Evolutionary conservation across 2,113 vertebrate species (phyloP).

Genomic region (Salvelinus sp.): DNA sequence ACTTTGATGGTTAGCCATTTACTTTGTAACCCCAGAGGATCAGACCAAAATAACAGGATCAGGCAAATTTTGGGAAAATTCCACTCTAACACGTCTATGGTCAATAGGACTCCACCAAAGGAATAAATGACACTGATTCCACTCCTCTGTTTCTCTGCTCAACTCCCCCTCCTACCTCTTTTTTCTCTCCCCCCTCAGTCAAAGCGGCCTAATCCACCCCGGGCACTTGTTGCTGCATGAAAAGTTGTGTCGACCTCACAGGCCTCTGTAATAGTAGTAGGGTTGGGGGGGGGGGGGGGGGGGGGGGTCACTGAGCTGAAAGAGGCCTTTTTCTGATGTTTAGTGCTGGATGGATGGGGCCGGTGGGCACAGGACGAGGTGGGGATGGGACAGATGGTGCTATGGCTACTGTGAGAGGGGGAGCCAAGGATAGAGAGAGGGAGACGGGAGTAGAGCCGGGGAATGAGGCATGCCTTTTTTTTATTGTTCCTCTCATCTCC

Average conservation of each 20-base stretch:
- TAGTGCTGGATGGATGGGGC: slow-evolving; percentile 8
- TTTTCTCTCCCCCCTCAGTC: background rate
- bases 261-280: background rate
- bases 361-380: background rate
- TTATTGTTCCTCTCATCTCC: slow-evolving; percentile 7
- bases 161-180: background rate
- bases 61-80: background rate
- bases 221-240: slow-evolving; percentile 20
- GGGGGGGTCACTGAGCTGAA: background rate
- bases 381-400: slow-evolving; percentile 34
- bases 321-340: slow-evolving; percentile 28
- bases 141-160: background rate
- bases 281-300: background rate
- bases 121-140: background rate
- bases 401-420: slow-evolving; percentile 14
- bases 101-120: background rate
- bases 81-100: background rate
- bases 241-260: slow-evolving; percentile 3
- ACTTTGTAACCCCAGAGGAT: background rate
- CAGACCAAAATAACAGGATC: background rate
- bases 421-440: slow-evolving; percentile 4
- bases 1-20: background rate
- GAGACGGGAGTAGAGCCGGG: background rate
- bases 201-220: slow-evolving; percentile 5
- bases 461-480: background rate